Evolutionary conservation across 2,113 vertebrate genomes (phyloP), one percentile per base, ranked within the genome.

Genomic region (Zeus faber): DNA sequence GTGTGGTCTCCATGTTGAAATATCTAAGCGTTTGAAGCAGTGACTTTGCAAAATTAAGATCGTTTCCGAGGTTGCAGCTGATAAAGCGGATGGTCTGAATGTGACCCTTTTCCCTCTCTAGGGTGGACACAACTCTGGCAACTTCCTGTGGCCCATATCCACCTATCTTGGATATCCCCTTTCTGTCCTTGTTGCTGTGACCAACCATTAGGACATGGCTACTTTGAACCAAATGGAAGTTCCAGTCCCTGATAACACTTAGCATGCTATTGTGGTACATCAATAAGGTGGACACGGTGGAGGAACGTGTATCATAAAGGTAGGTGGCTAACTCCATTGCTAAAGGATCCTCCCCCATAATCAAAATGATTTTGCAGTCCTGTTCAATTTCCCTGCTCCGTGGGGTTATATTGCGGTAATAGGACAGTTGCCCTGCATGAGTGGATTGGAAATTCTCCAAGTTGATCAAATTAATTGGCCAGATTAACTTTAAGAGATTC

Each of bases 31-130:
- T 26, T 23, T 29, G 40, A 1, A 85, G 64, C 17, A 85, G 65
- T 18, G 50, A 53, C n/a, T 47, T 22, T n/a, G 62, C 58, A 22
- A 84, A 85, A 26, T n/a, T 3, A 1, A 2, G n/a, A 10, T 87
- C 21, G 26, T 65, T 69, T 27, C 85, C 81, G 3, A 83, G 72
- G 11, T 70, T 65, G 60, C 83, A 85, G 21, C 81, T 72, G 5
- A 83, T 47, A n/a, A 87, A 27, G n/a, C 23, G 74, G 22, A 84
- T 21, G 10, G 53, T 60, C 13, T 41, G 4, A 7, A 76, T 25
- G 6, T 27, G 26, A 9, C 51, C 10, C 10, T 29, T 17, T 22
- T 56, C 17, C 1, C 17, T 53, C 31, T 51, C 57, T 27, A 85
- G 3, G 23, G 39, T 47, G 8, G 49, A 54, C 10, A 81, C 57